Conservation (phyloP, 1,140 invertebrate species). For the Capitella teleta region DNA sequence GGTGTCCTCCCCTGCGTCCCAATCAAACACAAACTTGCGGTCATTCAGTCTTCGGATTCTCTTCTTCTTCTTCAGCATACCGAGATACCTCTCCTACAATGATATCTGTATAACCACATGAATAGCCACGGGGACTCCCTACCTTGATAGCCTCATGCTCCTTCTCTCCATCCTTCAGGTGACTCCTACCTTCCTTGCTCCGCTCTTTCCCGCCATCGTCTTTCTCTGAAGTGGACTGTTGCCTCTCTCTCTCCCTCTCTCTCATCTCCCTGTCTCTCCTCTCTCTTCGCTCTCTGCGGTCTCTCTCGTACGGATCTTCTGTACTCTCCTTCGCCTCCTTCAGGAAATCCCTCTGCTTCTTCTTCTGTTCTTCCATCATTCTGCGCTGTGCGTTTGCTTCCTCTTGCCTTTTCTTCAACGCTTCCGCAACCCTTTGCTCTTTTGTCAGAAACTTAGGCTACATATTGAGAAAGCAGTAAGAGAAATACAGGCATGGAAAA, state of each 20-base stretch:
- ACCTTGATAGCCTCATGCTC: slow-evolving; percentile 13
- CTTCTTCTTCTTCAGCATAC: slow-evolving; percentile 85
- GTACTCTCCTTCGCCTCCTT: slow-evolving; percentile 48
- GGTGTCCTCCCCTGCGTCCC: slow-evolving; percentile 98
- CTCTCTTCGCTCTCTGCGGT: slow-evolving; percentile 13
- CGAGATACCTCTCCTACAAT: slow-evolving; percentile 70
- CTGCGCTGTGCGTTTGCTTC: slow-evolving; percentile 59
- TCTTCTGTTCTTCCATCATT: slow-evolving; percentile 59
- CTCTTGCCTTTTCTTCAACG: slow-evolving; percentile 74
- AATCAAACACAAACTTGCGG: slow-evolving; percentile 99
- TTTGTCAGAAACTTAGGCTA: slow-evolving; percentile 92
- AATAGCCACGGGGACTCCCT: neutral
- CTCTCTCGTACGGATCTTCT: slow-evolving; percentile 12
- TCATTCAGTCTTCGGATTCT: slow-evolving; percentile 83
- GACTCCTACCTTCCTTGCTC: neutral
- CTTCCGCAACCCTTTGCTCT: slow-evolving; percentile 81
- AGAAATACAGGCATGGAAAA: neutral
- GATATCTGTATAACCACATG: neutral
- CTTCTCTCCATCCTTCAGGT: slow-evolving; percentile 82
- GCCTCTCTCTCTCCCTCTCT: slow-evolving; percentile 13
- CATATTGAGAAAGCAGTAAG: neutral
- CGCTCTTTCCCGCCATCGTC: slow-evolving; percentile 44
- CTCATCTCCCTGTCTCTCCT: slow-evolving; percentile 9
- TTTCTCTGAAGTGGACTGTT: slow-evolving; percentile 23
- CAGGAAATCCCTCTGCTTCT: slow-evolving; percentile 51